These are phyloP conservation scores for Parnassius glacialis DNA, from an alignment of 2,888 invertebrate species.

Conservation along the genomic window DNA sequence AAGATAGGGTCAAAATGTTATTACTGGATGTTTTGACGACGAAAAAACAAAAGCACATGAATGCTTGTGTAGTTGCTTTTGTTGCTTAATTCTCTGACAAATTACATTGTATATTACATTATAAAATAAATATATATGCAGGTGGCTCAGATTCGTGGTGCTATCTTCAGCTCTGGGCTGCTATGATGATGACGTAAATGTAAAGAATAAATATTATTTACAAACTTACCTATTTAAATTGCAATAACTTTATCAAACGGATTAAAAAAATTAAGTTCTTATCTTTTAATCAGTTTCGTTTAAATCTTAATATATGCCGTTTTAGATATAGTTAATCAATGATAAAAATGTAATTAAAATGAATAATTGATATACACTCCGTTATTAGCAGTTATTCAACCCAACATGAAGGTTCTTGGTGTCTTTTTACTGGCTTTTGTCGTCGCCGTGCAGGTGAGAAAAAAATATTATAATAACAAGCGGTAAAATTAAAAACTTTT, in stretches of 20 bases:
- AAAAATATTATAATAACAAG: constrained; percentile 1
- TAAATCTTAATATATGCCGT: neutral
- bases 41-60: too few relatives aligned
- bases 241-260: constrained; percentile 5
- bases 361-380: constrained; percentile 19
- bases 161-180: too few relatives aligned
- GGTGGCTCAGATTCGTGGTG: too few relatives aligned
- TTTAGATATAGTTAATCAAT: constrained; percentile 19
- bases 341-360: constrained; percentile 31
- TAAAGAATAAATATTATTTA: too few relatives aligned
- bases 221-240: too few relatives aligned
- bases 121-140: too few relatives aligned
- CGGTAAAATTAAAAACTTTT: neutral
- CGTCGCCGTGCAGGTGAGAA: constrained; percentile 59
- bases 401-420: constrained; percentile 63
- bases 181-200: too few relatives aligned
- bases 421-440: constrained; percentile 58
- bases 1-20: too few relatives aligned
- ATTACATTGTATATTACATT: too few relatives aligned
- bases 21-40: too few relatives aligned
- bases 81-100: too few relatives aligned
- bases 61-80: too few relatives aligned
- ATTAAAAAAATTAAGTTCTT: constrained; percentile 9
- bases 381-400: constrained; percentile 17
- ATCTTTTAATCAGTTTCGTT: constrained; percentile 9